Conservation (phyloP, 2,888 invertebrate genomes). For the Caenorhabditis japonica region DNA sequence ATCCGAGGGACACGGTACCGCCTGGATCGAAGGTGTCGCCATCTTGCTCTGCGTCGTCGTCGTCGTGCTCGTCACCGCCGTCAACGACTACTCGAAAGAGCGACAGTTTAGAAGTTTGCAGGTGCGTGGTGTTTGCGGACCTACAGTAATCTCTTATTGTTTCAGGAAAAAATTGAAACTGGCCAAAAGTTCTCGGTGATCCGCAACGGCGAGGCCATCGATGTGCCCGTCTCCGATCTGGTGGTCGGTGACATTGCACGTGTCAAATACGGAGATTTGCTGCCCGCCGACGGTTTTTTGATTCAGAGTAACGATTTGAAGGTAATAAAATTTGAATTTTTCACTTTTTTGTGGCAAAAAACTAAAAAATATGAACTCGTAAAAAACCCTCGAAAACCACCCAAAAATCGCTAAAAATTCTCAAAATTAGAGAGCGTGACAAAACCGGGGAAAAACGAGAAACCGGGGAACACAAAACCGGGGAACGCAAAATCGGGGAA, state of each 20-base stretch:
- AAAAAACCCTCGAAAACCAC: too few relatives aligned
- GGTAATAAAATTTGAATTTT: constrained; percentile 32
- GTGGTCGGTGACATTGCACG: constrained; percentile 94
- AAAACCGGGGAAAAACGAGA: too few relatives aligned
- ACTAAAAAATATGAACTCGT: too few relatives aligned
- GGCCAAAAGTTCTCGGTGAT: constrained; percentile 99
- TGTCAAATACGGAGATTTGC: constrained; percentile 85
- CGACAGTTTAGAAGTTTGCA: constrained; percentile 79
- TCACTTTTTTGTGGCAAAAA: not conserved
- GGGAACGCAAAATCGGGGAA: too few relatives aligned
- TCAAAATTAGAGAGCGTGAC: too few relatives aligned
- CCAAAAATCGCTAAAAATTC: too few relatives aligned
- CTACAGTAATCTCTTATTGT: constrained; percentile 6
- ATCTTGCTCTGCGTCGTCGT: constrained; percentile 80
- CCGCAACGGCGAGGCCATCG: constrained; percentile 90
- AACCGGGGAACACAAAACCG: too few relatives aligned
- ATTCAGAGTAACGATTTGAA: constrained; percentile 85
- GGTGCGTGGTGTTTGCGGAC: constrained; percentile 13
- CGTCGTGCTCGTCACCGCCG: constrained; percentile 80
- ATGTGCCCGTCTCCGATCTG: constrained; percentile 88
- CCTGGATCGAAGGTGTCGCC: constrained; percentile 81
- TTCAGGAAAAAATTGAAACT: constrained; percentile 85
- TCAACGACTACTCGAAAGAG: constrained; percentile 81
- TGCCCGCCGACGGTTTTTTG: constrained; percentile 96
- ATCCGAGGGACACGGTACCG: constrained; percentile 78